Evolutionary conservation across 2,888 invertebrate genomes (phyloP).

Genomic region (Acleris emargana): DNA sequence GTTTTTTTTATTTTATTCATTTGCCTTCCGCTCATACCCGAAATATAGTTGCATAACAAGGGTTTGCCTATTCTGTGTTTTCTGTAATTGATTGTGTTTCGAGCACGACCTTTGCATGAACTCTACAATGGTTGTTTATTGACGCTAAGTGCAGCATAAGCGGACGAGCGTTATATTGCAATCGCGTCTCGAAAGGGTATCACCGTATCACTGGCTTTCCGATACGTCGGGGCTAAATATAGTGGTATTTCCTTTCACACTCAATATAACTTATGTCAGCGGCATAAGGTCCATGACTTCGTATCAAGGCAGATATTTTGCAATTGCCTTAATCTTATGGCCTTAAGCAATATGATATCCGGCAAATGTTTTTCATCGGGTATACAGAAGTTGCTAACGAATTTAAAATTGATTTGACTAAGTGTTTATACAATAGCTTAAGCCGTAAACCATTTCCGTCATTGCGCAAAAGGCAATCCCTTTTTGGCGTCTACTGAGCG

Average conservation of each 20-base stretch:
- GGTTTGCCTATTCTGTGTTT: neutral
- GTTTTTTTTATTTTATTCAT: too few species aligned
- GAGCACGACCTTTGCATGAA: constrained; percentile 17
- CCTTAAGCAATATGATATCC: too few species aligned
- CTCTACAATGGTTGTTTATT: constrained; percentile 29
- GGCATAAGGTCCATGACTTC: neutral
- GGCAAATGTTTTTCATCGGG: too few species aligned
- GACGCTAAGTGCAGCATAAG: constrained; percentile 27
- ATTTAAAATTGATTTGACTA: too few species aligned
- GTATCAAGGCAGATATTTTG: neutral
- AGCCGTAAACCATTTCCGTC: too few species aligned
- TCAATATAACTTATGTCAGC: constrained; percentile 3
- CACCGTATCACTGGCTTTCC: constrained; percentile 3
- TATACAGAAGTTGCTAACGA: too few species aligned
- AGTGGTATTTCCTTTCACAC: constrained; percentile 10
- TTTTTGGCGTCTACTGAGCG: too few species aligned
- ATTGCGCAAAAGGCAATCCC: too few species aligned
- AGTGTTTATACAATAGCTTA: too few species aligned
- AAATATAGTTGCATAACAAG: too few species aligned
- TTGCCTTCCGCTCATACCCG: too few species aligned
- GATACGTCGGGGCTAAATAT: constrained; percentile 5
- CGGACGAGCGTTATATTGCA: constrained; percentile 22
- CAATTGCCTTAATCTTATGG: too few species aligned
- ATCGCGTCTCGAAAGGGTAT: constrained; percentile 1
- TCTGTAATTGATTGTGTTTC: neutral